phyloP scores from a whole-genome alignment of 1,140 invertebrate genomes.

The Solenopsis invicta region DNA sequence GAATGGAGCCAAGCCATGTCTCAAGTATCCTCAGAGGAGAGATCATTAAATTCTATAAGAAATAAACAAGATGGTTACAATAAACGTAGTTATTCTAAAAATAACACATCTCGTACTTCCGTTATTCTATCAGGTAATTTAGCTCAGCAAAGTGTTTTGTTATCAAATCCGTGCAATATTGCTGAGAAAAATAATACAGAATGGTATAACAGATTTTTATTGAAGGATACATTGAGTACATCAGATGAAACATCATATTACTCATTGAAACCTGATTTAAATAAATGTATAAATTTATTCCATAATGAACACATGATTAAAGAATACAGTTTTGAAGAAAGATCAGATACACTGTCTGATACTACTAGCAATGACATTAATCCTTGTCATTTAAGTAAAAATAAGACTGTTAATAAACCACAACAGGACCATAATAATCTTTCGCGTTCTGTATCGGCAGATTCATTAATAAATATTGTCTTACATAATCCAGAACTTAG shows the following conservation, averaged over 20 bases:
- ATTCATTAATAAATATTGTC: background rate
- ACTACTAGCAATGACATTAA: background rate
- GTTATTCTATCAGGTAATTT: constrained; percentile 42
- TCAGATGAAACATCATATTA: constrained; percentile 27
- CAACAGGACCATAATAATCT: background rate
- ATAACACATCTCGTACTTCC: constrained; percentile 10
- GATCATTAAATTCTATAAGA: background rate
- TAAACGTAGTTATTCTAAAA: background rate
- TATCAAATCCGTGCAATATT: background rate
- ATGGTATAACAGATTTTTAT: background rate
- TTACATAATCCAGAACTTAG: background rate
- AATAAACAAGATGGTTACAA: background rate
- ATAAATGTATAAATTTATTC: constrained; percentile 65
- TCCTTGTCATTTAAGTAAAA: background rate
- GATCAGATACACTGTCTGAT: background rate
- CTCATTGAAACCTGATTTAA: constrained; percentile 47
- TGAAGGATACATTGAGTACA: background rate
- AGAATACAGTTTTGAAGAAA: background rate
- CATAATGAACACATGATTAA: background rate
- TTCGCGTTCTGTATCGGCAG: background rate
- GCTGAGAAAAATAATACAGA: background rate
- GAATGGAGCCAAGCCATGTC: background rate
- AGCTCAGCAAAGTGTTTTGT: background rate
- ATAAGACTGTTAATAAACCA: background rate
- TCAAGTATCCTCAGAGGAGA: background rate